These are phyloP conservation scores for Drosophila flavopinicola DNA, from an alignment of 2,888 invertebrate genomes.

Conservation along the genomic window DNA sequence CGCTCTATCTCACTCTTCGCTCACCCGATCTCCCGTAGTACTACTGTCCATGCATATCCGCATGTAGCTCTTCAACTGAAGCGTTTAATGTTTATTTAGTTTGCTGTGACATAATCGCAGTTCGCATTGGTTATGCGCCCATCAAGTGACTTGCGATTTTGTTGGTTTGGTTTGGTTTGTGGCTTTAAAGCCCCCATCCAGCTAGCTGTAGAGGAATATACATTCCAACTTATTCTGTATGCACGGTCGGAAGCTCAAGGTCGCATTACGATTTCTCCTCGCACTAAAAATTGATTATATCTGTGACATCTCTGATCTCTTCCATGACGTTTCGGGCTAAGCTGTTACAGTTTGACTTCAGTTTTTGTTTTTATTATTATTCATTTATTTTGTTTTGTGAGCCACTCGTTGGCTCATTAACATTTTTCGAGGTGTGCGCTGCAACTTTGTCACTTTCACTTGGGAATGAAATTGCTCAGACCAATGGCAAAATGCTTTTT, in stretches of 20 bases:
- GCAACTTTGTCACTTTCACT: slow-evolving; percentile 78
- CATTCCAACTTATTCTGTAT: slow-evolving; percentile 20
- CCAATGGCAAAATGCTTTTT: slow-evolving; percentile 59
- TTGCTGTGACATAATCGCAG: slow-evolving; percentile 62
- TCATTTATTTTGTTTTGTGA: slow-evolving; percentile 29
- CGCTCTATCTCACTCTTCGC: slow-evolving; percentile 1
- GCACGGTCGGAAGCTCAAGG: slow-evolving; percentile 52
- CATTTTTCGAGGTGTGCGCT: slow-evolving; percentile 75
- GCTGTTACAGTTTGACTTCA: slow-evolving; percentile 61
- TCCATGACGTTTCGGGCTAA: slow-evolving; percentile 46
- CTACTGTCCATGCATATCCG: slow-evolving; percentile 51
- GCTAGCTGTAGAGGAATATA: slow-evolving; percentile 7
- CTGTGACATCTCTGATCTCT: slow-evolving; percentile 46
- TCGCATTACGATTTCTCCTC: slow-evolving; percentile 62
- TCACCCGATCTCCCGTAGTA: neutral
- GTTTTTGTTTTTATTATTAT: slow-evolving; percentile 30
- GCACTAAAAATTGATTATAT: slow-evolving; percentile 46
- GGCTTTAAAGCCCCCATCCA: neutral
- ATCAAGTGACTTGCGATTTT: slow-evolving; percentile 60
- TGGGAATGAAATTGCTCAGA: slow-evolving; percentile 70
- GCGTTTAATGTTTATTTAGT: slow-evolving; percentile 71
- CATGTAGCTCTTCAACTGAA: slow-evolving; percentile 59
- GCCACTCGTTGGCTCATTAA: slow-evolving; percentile 63
- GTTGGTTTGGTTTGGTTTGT: slow-evolving; percentile 15
- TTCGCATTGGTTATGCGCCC: slow-evolving; percentile 42